Percentiles rank a stretch among this genome's conserved stretches.
Conservation (phyloP, 2,113 vertebrate genomes). For the Spermophilus dauricus region DNA sequence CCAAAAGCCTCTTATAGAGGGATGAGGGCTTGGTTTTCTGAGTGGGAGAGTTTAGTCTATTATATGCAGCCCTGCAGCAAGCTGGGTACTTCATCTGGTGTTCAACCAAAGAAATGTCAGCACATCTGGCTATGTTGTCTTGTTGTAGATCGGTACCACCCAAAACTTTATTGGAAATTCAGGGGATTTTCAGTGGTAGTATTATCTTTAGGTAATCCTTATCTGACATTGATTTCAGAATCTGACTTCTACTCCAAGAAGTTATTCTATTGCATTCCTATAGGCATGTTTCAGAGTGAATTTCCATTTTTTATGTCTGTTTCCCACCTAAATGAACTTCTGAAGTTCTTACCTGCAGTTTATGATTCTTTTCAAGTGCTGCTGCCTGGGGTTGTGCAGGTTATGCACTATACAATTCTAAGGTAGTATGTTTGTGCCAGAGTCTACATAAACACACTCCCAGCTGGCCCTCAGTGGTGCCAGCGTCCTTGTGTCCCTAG, state of each 20-base stretch:
- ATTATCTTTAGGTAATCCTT: background rate
- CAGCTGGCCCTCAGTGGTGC: background rate
- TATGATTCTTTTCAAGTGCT: background rate
- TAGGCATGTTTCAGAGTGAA: background rate
- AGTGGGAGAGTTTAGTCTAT: background rate
- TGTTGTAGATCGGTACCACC: background rate
- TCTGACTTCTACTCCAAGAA: background rate
- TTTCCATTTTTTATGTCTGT: slow-evolving; percentile 11
- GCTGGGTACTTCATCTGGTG: background rate
- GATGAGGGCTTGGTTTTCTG: background rate
- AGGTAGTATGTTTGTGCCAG: background rate
- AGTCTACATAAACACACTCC: background rate
- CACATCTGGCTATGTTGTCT: background rate
- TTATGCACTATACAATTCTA: background rate
- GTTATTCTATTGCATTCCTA: background rate
- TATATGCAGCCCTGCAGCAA: background rate
- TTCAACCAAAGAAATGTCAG: background rate
- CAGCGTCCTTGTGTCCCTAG: background rate
- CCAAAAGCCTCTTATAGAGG: background rate
- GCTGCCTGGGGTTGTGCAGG: background rate
- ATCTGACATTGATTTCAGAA: background rate
- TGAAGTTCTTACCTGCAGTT: background rate
- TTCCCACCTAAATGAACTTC: background rate
- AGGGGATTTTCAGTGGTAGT: background rate
- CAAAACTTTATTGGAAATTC: background rate